Evolutionary conservation across 2,113 vertebrate genomes (phyloP).

Genomic region (Poicephalus gulielmi): DNA sequence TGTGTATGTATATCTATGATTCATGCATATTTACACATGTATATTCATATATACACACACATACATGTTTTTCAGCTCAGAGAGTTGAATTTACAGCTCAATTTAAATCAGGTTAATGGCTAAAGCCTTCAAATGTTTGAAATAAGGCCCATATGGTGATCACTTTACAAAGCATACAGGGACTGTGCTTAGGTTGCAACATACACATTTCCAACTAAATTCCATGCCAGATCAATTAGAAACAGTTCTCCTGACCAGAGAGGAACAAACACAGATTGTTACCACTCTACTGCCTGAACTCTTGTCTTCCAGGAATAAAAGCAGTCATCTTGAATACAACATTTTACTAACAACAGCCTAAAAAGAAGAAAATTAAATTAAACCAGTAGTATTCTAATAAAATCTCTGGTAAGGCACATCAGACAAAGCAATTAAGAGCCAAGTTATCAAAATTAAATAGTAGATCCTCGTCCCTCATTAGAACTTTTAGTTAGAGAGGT

Average conservation of each 20-base stretch:
- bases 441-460: background rate
- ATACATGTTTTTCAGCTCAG: background rate
- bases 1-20: background rate
- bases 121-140: slow-evolving; percentile 75
- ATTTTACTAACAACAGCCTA: background rate
- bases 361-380: background rate
- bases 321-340: slow-evolving; percentile 27
- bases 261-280: slow-evolving; percentile 77
- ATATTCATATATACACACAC: too few relatives aligned
- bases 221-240: slow-evolving; percentile 84
- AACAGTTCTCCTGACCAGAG: slow-evolving; percentile 77
- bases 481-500: background rate
- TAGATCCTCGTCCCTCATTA: background rate
- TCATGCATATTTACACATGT: background rate
- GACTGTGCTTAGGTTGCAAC: slow-evolving; percentile 74
- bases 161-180: slow-evolving; percentile 77
- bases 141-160: slow-evolving; percentile 78
- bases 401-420: background rate
- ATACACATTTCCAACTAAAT: slow-evolving; percentile 75
- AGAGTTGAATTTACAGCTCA: slow-evolving; percentile 65
- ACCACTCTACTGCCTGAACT: slow-evolving; percentile 66
- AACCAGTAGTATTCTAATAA: background rate
- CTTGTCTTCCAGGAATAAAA: slow-evolving; percentile 73
- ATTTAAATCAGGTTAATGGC: slow-evolving; percentile 72
- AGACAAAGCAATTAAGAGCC: background rate